phyloP scores from a whole-genome alignment of 2,113 vertebrate genomes.

The Oncorhynchus gorbuscha region DNA sequence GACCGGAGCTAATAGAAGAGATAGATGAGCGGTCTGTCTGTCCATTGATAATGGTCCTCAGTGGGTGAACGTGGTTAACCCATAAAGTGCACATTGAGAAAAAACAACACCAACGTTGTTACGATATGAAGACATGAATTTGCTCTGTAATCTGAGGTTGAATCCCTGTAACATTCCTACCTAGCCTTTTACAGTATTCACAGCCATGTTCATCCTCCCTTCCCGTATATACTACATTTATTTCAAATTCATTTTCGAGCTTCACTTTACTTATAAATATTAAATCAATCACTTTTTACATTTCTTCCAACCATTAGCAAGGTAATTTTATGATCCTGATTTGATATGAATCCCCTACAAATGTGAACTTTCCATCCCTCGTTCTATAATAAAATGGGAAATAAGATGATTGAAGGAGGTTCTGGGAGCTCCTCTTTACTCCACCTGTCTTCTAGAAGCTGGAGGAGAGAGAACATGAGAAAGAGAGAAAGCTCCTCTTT shows the following conservation, averaged over 20 bases:
- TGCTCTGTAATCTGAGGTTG: neutral
- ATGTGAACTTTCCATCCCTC: neutral
- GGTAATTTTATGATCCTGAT: neutral
- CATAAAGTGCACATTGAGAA: too few relatives aligned
- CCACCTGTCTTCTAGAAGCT: conserved; percentile 36
- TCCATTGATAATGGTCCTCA: too few relatives aligned
- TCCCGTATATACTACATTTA: neutral
- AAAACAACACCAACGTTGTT: too few relatives aligned
- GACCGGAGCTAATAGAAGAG: too few relatives aligned
- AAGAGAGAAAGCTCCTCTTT: conserved; percentile 42
- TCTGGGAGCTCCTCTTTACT: conserved; percentile 10
- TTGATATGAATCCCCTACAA: neutral
- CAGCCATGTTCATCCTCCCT: conserved; percentile 33
- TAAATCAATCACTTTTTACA: conserved; percentile 22
- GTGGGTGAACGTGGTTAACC: too few relatives aligned
- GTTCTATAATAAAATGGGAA: conserved; percentile 19
- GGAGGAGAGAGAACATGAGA: conserved; percentile 20
- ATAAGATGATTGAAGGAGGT: conserved; percentile 26
- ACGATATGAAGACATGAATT: neutral
- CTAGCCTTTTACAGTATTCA: conserved; percentile 22
- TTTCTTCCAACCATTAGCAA: conserved; percentile 32
- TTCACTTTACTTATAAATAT: conserved; percentile 31
- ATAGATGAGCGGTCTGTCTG: too few relatives aligned
- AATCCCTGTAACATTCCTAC: neutral
- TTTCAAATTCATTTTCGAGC: conserved; percentile 25